Conservation (phyloP, 1,140 invertebrate genomes). For the Sminthurinus signatus region DNA sequence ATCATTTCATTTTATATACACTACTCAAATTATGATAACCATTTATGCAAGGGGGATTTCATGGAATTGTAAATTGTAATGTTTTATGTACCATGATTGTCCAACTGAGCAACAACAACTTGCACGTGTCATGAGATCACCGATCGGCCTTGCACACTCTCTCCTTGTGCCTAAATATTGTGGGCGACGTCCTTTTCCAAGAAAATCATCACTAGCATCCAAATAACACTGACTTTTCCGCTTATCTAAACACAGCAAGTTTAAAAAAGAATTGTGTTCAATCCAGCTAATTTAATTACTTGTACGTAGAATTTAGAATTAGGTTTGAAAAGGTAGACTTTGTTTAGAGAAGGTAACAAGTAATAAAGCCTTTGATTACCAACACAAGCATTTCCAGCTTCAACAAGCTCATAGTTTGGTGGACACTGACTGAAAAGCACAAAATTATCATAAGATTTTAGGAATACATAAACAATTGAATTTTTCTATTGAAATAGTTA, state of each 20-base stretch:
- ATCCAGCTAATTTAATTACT: not conserved
- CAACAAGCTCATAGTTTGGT: slow-evolving; percentile 56
- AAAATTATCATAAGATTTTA: too few species aligned
- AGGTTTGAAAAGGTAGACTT: too few species aligned
- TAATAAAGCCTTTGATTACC: slow-evolving; percentile 48
- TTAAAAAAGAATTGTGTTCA: slow-evolving; percentile 17
- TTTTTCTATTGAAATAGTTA: too few species aligned
- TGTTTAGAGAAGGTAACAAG: too few species aligned
- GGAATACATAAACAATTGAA: too few species aligned
- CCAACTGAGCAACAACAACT: slow-evolving; percentile 83
- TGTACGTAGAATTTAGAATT: too few species aligned
- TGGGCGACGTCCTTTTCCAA: slow-evolving; percentile 7
- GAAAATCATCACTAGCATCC: slow-evolving; percentile 50
- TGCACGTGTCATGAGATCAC: slow-evolving; percentile 60
- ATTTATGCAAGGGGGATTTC: too few species aligned
- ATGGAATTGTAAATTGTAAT: too few species aligned
- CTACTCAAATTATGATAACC: too few species aligned
- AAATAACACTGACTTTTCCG: slow-evolving; percentile 71
- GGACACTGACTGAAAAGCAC: slow-evolving; percentile 49
- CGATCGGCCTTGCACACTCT: slow-evolving; percentile 54
- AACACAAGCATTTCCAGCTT: slow-evolving; percentile 61
- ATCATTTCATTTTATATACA: too few species aligned
- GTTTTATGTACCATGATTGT: slow-evolving; percentile 65
- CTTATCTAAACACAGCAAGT: too few species aligned
- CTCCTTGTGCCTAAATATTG: slow-evolving; percentile 45